A percentile compares a stretch with the other conserved stretches of the same genome.
Conservation (phyloP, 2,888 invertebrate species). For the Xylocampa areola region DNA sequence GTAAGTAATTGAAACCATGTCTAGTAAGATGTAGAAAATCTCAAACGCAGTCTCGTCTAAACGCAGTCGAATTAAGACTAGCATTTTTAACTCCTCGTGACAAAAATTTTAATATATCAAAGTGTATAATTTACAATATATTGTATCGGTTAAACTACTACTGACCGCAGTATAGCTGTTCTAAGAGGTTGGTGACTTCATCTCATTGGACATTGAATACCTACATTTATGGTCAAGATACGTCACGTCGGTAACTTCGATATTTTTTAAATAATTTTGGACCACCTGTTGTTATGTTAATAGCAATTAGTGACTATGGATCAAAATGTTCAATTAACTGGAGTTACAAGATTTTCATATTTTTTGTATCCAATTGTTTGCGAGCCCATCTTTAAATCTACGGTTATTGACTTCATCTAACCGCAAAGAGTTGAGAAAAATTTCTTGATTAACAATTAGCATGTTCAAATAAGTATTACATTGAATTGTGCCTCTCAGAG, state of each 20-base stretch:
- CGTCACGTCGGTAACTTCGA: no score
- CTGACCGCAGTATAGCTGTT: conserved; percentile 5
- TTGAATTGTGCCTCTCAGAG: no score
- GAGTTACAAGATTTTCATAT: conserved; percentile 11
- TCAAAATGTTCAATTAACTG: conserved; percentile 12
- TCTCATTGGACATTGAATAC: not conserved
- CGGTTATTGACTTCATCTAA: conserved; percentile 50
- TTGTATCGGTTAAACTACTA: not conserved
- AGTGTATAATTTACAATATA: no score
- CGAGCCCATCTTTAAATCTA: conserved; percentile 5
- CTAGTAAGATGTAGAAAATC: no score
- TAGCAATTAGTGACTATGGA: conserved; percentile 1
- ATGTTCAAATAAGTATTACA: not conserved
- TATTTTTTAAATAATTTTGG: no score
- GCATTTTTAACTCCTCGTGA: no score
- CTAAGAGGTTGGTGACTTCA: conserved; percentile 18
- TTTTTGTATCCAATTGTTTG: conserved; percentile 25
- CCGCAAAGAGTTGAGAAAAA: conserved; percentile 16
- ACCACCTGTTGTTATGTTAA: not conserved
- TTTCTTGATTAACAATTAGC: conserved; percentile 20
- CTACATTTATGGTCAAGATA: conserved; percentile 17
- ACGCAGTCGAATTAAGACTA: no score
- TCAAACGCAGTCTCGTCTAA: no score
- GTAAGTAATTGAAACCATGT: no score
- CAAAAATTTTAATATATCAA: no score